Conservation (phyloP, 1,140 invertebrate genomes). For the Chironomus striatipennis region DNA sequence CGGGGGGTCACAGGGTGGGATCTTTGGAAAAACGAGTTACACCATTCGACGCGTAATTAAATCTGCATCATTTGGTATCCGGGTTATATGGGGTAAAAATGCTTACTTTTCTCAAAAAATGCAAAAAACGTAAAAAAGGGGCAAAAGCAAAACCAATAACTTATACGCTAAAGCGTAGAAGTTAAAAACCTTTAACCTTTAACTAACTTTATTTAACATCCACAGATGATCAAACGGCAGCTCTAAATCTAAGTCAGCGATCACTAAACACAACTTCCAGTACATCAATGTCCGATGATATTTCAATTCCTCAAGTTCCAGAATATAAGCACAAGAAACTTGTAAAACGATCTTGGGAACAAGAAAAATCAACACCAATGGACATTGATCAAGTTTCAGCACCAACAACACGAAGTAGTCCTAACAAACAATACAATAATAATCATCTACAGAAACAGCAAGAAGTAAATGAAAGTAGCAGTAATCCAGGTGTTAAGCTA, state of each 20-base stretch:
- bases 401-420: not conserved
- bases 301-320: not conserved
- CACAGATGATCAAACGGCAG: conserved; percentile 26
- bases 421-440: conserved; percentile 1
- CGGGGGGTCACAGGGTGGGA: too few relatives aligned
- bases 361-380: not conserved
- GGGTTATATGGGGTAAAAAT: too few relatives aligned
- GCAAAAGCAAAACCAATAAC: too few relatives aligned
- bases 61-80: too few relatives aligned
- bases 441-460: not conserved
- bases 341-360: conserved; percentile 17
- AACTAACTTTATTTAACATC: too few relatives aligned
- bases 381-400: not conserved
- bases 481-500: conserved; percentile 50
- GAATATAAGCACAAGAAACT: conserved; percentile 15
- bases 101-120: too few relatives aligned
- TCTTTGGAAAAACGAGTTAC: too few relatives aligned
- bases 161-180: too few relatives aligned
- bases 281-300: not conserved
- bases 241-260: conserved; percentile 17
- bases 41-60: too few relatives aligned
- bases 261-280: not conserved
- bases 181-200: too few relatives aligned
- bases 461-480: conserved; percentile 10
- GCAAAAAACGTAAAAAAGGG: too few relatives aligned